These are phyloP conservation scores for Luidia sarsii DNA, from an alignment of 53 echinoderm and acorn worm genomes.

Conservation along the genomic window DNA sequence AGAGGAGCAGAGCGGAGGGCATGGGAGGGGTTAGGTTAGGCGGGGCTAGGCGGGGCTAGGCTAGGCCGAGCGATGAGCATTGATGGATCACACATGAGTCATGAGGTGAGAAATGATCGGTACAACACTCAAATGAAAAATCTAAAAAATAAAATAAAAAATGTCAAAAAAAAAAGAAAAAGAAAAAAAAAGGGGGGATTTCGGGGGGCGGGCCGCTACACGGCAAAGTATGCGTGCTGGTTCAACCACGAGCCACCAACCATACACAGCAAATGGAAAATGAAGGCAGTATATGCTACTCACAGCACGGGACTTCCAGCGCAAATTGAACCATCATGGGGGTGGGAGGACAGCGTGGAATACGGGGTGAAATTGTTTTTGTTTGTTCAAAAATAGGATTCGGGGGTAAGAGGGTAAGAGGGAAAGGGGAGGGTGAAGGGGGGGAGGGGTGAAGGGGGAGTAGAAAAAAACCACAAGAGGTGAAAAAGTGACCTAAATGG, in stretches of 20 bases:
- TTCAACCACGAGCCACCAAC: slow-evolving; percentile 6
- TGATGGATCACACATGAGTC: neutral
- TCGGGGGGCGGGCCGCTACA: neutral
- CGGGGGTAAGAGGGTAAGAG: slow-evolving; percentile 31
- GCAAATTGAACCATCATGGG: slow-evolving; percentile 60
- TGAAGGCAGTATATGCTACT: slow-evolving; percentile 65
- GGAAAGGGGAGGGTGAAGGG: slow-evolving; percentile 58
- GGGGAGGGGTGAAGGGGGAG: neutral
- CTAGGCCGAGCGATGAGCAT: too few relatives aligned
- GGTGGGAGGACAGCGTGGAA: slow-evolving; percentile 63
- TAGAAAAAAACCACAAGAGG: slow-evolving; percentile 34
- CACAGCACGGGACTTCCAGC: slow-evolving; percentile 76
- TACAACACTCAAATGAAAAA: neutral
- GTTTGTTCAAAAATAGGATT: too few relatives aligned
- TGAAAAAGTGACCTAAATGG: slow-evolving; percentile 43
- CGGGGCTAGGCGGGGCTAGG: too few relatives aligned
- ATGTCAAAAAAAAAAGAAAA: too few relatives aligned
- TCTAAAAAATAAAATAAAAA: too few relatives aligned
- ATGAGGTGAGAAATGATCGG: neutral
- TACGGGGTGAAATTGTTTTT: slow-evolving; percentile 10
- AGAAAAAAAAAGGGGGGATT: neutral
- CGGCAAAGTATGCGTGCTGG: slow-evolving; percentile 15
- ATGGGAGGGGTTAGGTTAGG: too few relatives aligned
- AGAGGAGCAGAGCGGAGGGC: too few relatives aligned
- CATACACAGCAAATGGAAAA: slow-evolving; percentile 39